A percentile compares a stretch with the other conserved stretches of the same genome.
Evolutionary conservation across 2,113 vertebrate genomes (phyloP).

Genomic region (Lepus timidus): DNA sequence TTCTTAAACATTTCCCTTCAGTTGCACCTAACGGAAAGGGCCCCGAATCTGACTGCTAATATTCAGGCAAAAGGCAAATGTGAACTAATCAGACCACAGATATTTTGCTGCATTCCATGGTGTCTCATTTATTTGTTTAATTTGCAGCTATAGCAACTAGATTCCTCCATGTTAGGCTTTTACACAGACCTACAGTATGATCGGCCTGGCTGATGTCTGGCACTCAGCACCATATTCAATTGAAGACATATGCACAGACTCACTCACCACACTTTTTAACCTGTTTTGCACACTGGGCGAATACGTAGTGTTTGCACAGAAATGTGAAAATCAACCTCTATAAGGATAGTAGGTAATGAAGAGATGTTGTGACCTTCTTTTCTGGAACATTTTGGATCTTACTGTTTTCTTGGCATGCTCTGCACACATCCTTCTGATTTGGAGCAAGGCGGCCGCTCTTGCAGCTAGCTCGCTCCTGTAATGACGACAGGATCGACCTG

Average conservation of each 20-base stretch:
- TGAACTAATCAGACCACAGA: slow-evolving; percentile 91
- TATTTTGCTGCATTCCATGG: slow-evolving; percentile 92
- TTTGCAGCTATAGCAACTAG: slow-evolving; percentile 90
- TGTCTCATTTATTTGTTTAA: slow-evolving; percentile 94
- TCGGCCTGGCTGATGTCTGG: slow-evolving; percentile 87
- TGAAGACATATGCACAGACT: slow-evolving; percentile 89
- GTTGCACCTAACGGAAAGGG: slow-evolving; percentile 63
- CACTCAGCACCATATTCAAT: slow-evolving; percentile 85
- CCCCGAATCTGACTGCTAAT: slow-evolving; percentile 83
- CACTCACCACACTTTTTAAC: slow-evolving; percentile 85
- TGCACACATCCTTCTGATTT: slow-evolving; percentile 74
- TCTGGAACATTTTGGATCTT: slow-evolving; percentile 49
- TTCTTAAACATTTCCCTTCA: slow-evolving; percentile 35
- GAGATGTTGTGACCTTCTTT: slow-evolving; percentile 62
- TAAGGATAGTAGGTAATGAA: slow-evolving; percentile 61
- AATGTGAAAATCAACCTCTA: slow-evolving; percentile 80
- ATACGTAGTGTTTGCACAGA: slow-evolving; percentile 81
- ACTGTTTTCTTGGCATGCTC: slow-evolving; percentile 72
- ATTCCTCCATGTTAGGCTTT: slow-evolving; percentile 86
- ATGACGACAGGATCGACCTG: slow-evolving; percentile 82
- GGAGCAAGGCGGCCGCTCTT: slow-evolving; percentile 74
- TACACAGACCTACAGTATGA: slow-evolving; percentile 83
- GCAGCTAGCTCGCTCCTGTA: slow-evolving; percentile 73
- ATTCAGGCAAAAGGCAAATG: slow-evolving; percentile 89
- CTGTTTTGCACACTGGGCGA: slow-evolving; percentile 82